A percentile compares a stretch with the other conserved stretches of the same genome.
phyloP scores from a whole-genome alignment of 2,113 vertebrate genomes.

The Oxygymnocypris stewartii region DNA sequence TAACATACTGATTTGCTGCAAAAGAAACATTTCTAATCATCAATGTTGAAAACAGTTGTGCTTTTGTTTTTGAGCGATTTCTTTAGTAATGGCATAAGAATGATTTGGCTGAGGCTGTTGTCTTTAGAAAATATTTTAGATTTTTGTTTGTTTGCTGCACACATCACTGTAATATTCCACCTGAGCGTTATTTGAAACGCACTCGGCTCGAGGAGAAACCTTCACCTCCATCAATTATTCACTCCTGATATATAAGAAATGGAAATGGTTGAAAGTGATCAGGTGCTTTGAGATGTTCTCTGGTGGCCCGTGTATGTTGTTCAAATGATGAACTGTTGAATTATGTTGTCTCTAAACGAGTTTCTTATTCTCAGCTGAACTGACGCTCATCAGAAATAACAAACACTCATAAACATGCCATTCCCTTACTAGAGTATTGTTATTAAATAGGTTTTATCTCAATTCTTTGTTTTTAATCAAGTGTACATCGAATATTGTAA shows the following conservation, averaged over 20 bases:
- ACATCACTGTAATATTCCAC: neutral
- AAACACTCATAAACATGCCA: neutral
- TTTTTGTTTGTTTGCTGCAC: neutral
- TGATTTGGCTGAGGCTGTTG: neutral
- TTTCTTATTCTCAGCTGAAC: conserved; percentile 7
- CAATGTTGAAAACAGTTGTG: neutral
- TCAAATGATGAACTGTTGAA: conserved; percentile 2
- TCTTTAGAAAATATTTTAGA: neutral
- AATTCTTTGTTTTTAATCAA: no score
- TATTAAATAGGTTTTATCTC: no score
- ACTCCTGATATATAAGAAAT: neutral
- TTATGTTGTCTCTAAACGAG: no score
- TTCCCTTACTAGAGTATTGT: no score
- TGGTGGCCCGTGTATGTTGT: conserved; percentile 16
- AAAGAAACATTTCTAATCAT: neutral
- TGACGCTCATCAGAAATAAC: neutral
- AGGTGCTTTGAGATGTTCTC: neutral
- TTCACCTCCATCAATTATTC: conserved; percentile 13
- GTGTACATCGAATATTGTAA: neutral
- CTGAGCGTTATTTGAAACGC: conserved; percentile 7
- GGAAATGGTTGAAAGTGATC: neutral
- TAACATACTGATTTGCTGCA: neutral
- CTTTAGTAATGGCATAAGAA: neutral
- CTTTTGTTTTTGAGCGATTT: neutral
- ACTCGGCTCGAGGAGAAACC: neutral